Conservation (phyloP, 2,888 invertebrate species). For the Boloria selene region DNA sequence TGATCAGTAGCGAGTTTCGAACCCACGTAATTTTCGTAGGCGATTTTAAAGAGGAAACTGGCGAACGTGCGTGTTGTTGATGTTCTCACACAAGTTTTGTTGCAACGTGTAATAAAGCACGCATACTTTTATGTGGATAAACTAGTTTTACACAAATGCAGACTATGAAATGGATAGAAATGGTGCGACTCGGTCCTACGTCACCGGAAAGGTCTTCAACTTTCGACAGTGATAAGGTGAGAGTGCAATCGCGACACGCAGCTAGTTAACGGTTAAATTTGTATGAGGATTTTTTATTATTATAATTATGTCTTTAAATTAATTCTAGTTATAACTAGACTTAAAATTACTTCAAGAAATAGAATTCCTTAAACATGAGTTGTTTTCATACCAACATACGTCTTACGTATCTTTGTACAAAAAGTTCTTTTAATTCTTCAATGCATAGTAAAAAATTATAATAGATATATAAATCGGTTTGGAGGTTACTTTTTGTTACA, state of each 20-base stretch:
- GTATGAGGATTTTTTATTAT: background rate
- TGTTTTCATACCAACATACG: conserved; percentile 9
- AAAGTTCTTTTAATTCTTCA: background rate
- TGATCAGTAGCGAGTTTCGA: conserved; percentile 58
- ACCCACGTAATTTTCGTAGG: conserved; percentile 70
- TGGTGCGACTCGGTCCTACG: conserved; percentile 70
- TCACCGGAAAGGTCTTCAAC: conserved; percentile 60
- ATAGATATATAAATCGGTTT: conserved; percentile 4
- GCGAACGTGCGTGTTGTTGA: conserved; percentile 46
- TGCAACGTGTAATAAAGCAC: conserved; percentile 33
- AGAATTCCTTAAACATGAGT: background rate
- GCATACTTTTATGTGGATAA: conserved; percentile 37
- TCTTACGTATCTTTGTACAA: conserved; percentile 1
- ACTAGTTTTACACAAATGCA: conserved; percentile 57
- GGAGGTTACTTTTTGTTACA: background rate
- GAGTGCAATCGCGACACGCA: conserved; percentile 46
- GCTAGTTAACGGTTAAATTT: conserved; percentile 41
- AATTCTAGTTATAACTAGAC: background rate
- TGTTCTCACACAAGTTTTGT: conserved; percentile 45
- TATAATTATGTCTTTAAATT: too few species aligned
- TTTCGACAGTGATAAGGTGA: conserved; percentile 73
- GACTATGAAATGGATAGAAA: conserved; percentile 77
- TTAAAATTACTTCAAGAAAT: background rate
- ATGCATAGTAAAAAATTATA: too few species aligned
- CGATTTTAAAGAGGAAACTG: conserved; percentile 67